Base-by-base conservation (phyloP, 2,888 invertebrate genomes). In the Erebia epiphron region DNA sequence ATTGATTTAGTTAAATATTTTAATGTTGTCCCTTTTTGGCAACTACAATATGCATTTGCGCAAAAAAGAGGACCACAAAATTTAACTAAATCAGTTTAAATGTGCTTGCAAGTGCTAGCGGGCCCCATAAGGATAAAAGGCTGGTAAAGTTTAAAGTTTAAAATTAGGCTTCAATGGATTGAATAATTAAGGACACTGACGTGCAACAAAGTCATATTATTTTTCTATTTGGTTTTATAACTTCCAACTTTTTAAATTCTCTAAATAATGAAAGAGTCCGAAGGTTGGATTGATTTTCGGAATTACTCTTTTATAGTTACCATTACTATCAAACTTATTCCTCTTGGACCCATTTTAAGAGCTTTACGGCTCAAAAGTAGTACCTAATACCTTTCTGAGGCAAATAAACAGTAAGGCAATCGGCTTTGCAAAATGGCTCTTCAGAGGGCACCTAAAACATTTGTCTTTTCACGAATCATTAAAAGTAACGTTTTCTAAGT, bases 381-480 rank as follows among this genome's bases (percentile, higher is more conserved):
- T 35, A 35, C 35, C 7, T 35, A 35, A n/a, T 43, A 35, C 11
- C 35, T 58, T 13, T 7, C 57, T 14, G 3, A 60, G 41, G n/a
- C 26, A 63, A 52, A 52, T 21, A 57, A 57, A 57, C 56, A 57
- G 26, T 57, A 21, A 46, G 54, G 18, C 56, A 26, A 60, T 41
- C n/a, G 64, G 52, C 64, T 41, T 64, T 54, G 35, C 52, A 18
- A 46, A 62, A 62, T 13, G 49, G 18, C 46, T 26, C 61, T 61
- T 46, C 62, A 21, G 46, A 62, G 46, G 21, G 14, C 18, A 14
- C 21, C 49, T 16, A 18, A 11, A 46, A 43, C 61, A 61, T 62
- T 21, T 62, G 49, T 62, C 46, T 21, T 49, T 49, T 62, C 21
- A 21, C 21, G 62, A 49, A 49, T 62, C 62, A 62, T 49, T 62